These are phyloP conservation scores for Parotocinclus haroldoi DNA, from an alignment of 2,797 vertebrate genomes.

Conservation along the genomic window DNA sequence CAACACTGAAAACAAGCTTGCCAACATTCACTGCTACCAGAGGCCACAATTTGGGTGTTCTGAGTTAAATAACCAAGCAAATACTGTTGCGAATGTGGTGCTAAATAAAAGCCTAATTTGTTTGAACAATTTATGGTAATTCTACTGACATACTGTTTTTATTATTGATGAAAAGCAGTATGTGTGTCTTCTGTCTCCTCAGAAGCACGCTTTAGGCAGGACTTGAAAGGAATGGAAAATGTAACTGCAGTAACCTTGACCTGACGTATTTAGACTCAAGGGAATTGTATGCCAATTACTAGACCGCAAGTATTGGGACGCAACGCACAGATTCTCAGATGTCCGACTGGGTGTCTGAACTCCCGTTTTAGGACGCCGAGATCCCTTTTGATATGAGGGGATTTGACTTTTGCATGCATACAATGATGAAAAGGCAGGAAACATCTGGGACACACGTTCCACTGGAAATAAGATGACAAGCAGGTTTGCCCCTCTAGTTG, in stretches of 20 bases:
- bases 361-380: slow-evolving; percentile 47
- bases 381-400: slow-evolving; percentile 52
- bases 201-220: slow-evolving; percentile 16
- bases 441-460: slow-evolving; percentile 57
- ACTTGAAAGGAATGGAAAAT: slow-evolving; percentile 36
- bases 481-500: slow-evolving; percentile 50
- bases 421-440: slow-evolving; percentile 55
- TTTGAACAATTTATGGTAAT: too few species aligned
- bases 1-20: too few species aligned
- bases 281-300: too few species aligned
- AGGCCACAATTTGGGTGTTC: too few species aligned
- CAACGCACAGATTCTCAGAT: slow-evolving; percentile 39
- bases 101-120: too few species aligned
- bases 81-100: too few species aligned
- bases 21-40: too few species aligned
- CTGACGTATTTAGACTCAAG: too few species aligned
- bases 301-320: slow-evolving; percentile 33
- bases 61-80: too few species aligned
- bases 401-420: slow-evolving; percentile 56
- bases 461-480: slow-evolving; percentile 45
- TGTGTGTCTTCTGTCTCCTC: slow-evolving; percentile 29
- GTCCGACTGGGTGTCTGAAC: slow-evolving; percentile 44
- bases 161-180: slow-evolving; percentile 6
- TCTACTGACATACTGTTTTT: too few species aligned
- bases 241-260: slow-evolving; percentile 33